Evolutionary conservation across 2,797 vertebrate species (phyloP).

Genomic region (Chrysocyon brachyurus): DNA sequence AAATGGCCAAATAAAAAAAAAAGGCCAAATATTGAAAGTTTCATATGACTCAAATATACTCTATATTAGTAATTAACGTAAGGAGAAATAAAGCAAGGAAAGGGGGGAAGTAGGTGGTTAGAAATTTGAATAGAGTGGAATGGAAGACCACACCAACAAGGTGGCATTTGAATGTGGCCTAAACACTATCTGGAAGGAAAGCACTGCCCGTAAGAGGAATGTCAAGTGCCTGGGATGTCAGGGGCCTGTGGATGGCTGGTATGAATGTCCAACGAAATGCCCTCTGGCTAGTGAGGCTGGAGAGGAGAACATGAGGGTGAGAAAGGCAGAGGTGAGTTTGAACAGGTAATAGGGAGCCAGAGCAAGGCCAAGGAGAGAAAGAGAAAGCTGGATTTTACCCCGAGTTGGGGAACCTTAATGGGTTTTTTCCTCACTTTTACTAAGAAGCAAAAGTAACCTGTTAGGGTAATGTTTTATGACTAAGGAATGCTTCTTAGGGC

Average conservation of each 20-base stretch:
- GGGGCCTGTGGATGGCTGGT: rapidly evolving
- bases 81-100: neutral
- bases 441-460: neutral
- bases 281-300: neutral
- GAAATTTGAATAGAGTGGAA: neutral
- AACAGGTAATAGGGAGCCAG: neutral
- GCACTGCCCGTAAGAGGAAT: neutral
- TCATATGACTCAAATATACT: neutral
- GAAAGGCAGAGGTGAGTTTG: neutral
- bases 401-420: neutral
- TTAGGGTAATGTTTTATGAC: neutral
- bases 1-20: neutral
- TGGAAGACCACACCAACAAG: neutral
- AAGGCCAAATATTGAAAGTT: neutral
- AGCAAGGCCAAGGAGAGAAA: neutral
- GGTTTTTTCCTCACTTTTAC: neutral
- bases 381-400: neutral
- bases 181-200: neutral
- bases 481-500: neutral
- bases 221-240: too few relatives aligned
- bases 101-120: neutral
- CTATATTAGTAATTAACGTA: neutral
- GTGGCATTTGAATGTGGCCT: neutral
- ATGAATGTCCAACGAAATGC: neutral
- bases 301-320: neutral